Evolutionary conservation across 1,140 invertebrate species (phyloP), one percentile per base, ranked within the genome.

Genomic region (Neodiprion virginianus): DNA sequence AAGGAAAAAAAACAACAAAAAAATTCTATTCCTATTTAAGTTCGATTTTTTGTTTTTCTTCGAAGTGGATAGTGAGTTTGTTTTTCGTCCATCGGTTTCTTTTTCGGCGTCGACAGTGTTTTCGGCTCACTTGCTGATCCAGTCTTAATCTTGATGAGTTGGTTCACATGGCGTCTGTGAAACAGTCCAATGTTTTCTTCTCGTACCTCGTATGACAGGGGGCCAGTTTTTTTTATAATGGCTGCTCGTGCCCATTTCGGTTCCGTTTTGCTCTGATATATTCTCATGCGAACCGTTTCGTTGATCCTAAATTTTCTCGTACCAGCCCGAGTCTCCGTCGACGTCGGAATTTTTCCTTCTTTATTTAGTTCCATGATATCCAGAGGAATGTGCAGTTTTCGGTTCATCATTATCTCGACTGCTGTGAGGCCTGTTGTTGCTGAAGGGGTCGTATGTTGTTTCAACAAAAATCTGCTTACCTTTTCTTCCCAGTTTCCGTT

Each of bases 361-460:
- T 61, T 8, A 17, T 61, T 14, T 61, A 8, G 53, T 61, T 14
- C 4, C 8, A 61, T 61, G 3, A 14, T 7, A 17, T 61, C 53
- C 4, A 61, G 53, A 5, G 11, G n/a, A 8, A 17, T 72, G n/a
- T 48, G 12, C 12, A 72, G 49, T 14, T 53, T 50, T 72, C 28
- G 47, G 14, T 61, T 61, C 3, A 72, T 14, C 71, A 72, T 72
- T 40, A 72, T n/a, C 40, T 72, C 71, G 2, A 48, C 71, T 7
- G 71, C 1, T n/a, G 49, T 21, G 5, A n/a, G 4, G 7, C 71
- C 71, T 7, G 71, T 72, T 4, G 71, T 17, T 53, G 71, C 53
- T n/a, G 21, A 11, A 1, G 47, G 21, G 1, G 40, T 72, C 8
- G n/a, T 61, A 17, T 72, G 71, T 50, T 72, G 71, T 14, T 72